phyloP scores from a whole-genome alignment of 2,888 invertebrate genomes.

The Phengaris alcon region DNA sequence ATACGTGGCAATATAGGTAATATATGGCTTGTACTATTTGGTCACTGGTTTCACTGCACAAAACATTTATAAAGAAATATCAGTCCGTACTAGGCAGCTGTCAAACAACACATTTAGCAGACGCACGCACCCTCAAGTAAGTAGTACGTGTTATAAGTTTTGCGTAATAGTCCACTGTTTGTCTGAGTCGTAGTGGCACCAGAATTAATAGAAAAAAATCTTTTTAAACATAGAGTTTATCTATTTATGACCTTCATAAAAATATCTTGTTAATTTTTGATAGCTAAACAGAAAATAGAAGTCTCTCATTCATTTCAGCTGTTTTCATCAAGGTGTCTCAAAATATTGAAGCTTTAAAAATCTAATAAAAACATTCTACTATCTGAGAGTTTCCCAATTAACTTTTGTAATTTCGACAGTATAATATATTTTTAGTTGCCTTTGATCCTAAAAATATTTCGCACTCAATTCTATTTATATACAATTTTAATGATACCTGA shows the following conservation, averaged over 20 bases:
- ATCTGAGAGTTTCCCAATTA: not conserved
- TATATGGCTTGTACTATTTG: too few relatives aligned
- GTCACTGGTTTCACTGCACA: too few relatives aligned
- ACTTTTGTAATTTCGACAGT: not conserved
- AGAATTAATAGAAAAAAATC: too few relatives aligned
- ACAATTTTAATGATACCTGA: not conserved
- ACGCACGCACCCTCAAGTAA: too few relatives aligned
- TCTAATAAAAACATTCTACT: not conserved
- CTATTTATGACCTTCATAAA: not conserved
- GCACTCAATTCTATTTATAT: not conserved
- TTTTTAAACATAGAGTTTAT: not conserved
- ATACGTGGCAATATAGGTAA: too few relatives aligned
- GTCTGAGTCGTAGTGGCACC: too few relatives aligned
- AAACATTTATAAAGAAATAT: too few relatives aligned
- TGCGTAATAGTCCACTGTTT: too few relatives aligned
- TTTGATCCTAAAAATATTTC: not conserved
- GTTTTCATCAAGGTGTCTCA: not conserved
- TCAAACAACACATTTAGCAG: too few relatives aligned
- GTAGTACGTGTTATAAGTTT: too few relatives aligned
- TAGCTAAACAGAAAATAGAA: not conserved
- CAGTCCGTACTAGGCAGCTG: too few relatives aligned
- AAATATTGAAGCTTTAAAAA: not conserved
- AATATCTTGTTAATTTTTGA: not conserved
- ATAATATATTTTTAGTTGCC: not conserved
- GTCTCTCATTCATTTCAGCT: not conserved